Conservation (phyloP, 2,797 vertebrate species). For the Petrocephalus sullivani region DNA sequence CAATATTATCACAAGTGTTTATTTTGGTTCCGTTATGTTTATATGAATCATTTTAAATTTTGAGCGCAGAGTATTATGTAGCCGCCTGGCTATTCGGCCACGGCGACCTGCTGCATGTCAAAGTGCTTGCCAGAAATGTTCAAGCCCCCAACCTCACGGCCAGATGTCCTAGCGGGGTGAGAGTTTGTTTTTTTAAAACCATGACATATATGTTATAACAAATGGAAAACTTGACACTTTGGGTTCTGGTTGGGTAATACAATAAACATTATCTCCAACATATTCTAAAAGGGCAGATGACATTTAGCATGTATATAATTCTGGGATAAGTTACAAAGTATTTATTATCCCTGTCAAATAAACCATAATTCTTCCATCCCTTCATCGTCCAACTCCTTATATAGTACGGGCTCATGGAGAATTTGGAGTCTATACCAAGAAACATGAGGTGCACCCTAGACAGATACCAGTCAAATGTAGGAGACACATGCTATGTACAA, state of each 20-base stretch:
- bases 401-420: neutral
- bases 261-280: neutral
- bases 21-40: neutral
- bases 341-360: conserved; percentile 2
- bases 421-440: neutral
- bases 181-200: neutral
- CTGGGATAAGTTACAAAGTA: neutral
- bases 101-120: neutral
- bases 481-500: neutral
- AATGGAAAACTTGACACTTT: neutral
- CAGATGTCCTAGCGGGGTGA: neutral
- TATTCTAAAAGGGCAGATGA: neutral
- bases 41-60: neutral
- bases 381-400: neutral
- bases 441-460: neutral
- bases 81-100: neutral
- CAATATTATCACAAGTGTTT: neutral
- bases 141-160: neutral
- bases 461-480: neutral
- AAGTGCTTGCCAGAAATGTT: neutral
- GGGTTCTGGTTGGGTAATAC: neutral
- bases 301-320: neutral
- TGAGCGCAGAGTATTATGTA: neutral
- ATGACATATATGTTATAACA: neutral
- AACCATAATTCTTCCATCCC: neutral